A percentile compares a stretch with the other conserved stretches of the same genome.
Conservation (phyloP, 2,113 vertebrate species). For the Rhinolophus ferrumequinum region DNA sequence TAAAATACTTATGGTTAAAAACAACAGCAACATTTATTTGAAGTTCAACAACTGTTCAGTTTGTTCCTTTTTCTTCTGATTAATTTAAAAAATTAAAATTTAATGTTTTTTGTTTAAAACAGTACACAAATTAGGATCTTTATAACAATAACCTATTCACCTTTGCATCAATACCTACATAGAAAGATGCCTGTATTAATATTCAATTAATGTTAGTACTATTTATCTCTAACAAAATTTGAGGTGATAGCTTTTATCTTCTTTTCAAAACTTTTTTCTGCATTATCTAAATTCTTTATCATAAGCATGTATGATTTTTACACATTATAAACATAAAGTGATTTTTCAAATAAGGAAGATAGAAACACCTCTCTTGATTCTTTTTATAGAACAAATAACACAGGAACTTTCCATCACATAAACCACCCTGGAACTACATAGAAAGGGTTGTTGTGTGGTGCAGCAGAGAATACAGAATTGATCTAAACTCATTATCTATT, state of each 20-base stretch:
- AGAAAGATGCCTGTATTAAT: not conserved
- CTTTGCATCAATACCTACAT: not conserved
- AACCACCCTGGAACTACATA: not conserved
- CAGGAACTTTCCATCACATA: not conserved
- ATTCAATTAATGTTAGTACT: not conserved
- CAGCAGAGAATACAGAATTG: not conserved
- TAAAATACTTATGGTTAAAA: not conserved
- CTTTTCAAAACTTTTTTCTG: not conserved
- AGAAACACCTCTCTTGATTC: not conserved
- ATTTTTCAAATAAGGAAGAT: not conserved
- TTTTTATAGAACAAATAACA: not conserved
- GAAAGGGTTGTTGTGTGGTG: not conserved
- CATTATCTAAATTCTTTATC: not conserved
- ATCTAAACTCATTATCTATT: not conserved
- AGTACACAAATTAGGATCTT: not conserved
- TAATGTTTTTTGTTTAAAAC: not conserved
- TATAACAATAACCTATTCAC: not conserved
- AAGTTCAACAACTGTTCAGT: not conserved
- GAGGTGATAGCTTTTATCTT: not conserved
- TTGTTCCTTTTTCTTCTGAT: not conserved
- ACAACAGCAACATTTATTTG: not conserved
- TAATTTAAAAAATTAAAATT: conserved; percentile 17
- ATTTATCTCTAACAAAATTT: conserved; percentile 9
- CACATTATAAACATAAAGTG: not conserved
- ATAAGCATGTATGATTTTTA: not conserved